Conservation (phyloP, 2,113 vertebrate genomes). For the Lophius piscatorius region DNA sequence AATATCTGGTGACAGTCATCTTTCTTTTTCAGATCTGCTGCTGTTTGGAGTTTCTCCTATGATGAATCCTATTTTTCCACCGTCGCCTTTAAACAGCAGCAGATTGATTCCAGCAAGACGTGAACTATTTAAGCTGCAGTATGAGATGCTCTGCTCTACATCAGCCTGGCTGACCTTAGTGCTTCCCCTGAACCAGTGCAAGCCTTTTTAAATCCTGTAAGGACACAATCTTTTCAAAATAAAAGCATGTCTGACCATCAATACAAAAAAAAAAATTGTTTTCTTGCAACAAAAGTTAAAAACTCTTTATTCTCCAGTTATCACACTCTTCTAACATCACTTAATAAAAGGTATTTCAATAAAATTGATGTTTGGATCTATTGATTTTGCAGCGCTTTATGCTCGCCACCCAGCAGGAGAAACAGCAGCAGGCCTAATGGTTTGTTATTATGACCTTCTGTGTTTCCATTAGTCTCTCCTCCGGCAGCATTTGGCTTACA, state of each 20-base stretch:
- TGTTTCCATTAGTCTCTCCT: conserved; percentile 93
- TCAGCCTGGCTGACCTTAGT: conserved; percentile 32
- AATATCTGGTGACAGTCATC: too few relatives aligned
- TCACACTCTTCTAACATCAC: too few relatives aligned
- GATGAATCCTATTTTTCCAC: conserved; percentile 42
- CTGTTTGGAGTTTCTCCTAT: conserved; percentile 12
- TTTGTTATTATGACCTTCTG: conserved; percentile 97
- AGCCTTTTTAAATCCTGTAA: not conserved
- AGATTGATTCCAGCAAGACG: conserved; percentile 14
- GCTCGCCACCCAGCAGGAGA: conserved; percentile 73
- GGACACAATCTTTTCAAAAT: not conserved
- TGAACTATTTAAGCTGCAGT: conserved; percentile 14
- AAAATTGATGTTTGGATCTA: not conserved
- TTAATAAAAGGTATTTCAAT: too few relatives aligned
- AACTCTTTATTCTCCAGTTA: too few relatives aligned
- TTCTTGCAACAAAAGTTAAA: not conserved
- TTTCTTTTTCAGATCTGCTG: conserved; percentile 4
- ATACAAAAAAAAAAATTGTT: not conserved
- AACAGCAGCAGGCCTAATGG: conserved; percentile 84
- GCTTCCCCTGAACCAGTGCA: not conserved
- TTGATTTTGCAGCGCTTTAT: conserved; percentile 6
- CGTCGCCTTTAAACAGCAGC: conserved; percentile 25
- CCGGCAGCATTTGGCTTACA: conserved; percentile 49
- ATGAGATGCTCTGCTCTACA: conserved; percentile 53
- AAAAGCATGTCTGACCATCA: not conserved